Base-by-base conservation (phyloP, 2,113 vertebrate species). In the Triplophysa dalaica region DNA sequence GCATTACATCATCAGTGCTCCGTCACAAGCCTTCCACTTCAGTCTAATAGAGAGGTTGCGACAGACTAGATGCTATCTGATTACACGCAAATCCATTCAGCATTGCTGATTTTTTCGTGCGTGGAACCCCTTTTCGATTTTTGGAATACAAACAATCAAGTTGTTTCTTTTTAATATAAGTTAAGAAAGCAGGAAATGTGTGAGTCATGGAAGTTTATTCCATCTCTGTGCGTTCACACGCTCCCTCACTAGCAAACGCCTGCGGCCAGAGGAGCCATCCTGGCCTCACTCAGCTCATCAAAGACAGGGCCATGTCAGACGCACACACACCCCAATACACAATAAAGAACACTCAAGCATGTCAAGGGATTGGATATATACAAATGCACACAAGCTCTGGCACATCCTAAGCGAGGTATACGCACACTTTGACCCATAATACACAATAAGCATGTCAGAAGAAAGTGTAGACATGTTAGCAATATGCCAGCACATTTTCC, bases 161-260 rank as follows among this genome's bases (percentile, higher is more conserved):
- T 54, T 85, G 84, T 85, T 85, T 85, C 79, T 81, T 83, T 85
- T 85, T 83, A 85, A 85, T 85, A 85, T 81, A 61, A 85, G 70
- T 76, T 24, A 21, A 79, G 79, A 81, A 54, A 75, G 79, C 84
- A 85, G 84, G 81, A 85, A 81, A 79, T 81, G 72, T 79, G 70
- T 50, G 41, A 83, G 81, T 83, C 84, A 85, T 68, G 84, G 72
- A 75, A 77, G 50, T 82, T 81, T 79, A 79, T 77, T 63, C 77
- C 82, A 70, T 64, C 62, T 75, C 70, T 66, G 62, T 58, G 24
- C 33, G 50, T 77, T 85, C 81, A 81, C 84, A 83, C 76, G 72
- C 78, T 81, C 78, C 60, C 78, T 21, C 26, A 45, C 78, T 77
- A 74, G 73, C 65, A 76, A 65, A 78, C 61, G 24, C 78, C 72